Evolutionary conservation across 2,888 invertebrate species (phyloP), one percentile per base, ranked within the genome.

Genomic region (Synergus japonicus): DNA sequence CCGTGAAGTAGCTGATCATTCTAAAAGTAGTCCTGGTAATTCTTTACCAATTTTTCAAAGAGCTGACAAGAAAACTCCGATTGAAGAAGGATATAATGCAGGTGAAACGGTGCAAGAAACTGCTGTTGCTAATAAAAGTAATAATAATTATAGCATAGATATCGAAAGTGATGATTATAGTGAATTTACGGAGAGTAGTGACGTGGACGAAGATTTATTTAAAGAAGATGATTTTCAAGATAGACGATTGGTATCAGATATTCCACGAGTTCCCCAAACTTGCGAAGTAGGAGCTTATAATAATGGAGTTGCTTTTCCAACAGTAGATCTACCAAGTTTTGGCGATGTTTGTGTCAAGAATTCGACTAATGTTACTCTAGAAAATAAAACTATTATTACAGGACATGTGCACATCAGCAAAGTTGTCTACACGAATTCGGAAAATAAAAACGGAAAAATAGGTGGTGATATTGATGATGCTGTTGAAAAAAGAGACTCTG

Each of bases 331-430:
- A 3, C 92, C 93, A n/a, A 92, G 92, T 77, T 94, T 95, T 84
- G 95, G 95, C 76, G 95, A 94, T 87, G 94, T 96, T 43, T 94
- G 94, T 37, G 94, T 96, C 2, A 93, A 93, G 46, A 94, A 96
- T 86, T 96, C 96, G 0, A 94, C 94, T 43, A 95, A 96, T 89
- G 95, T 96, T 2, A 96, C 96, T 84, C 95, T 97, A 85, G 97
- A 96, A 0, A 95, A 96, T 86, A 96, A 95, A 87, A 96, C 96
- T 7, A 95, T 95, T 87, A 96, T 96, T 88, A 95, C 96, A 88
- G 96, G 96, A 8, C 96, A 96, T 67, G 96, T 96, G 18, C 95
- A 95, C 49, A 96, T 96, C 85, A 96, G 96, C 89, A 96, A 96
- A 90, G 93, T 96, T 83, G 93, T 96, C 78, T 94, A 95, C 22